Base-by-base conservation (phyloP, 2,797 vertebrate species). In the Crenuchus spilurus region DNA sequence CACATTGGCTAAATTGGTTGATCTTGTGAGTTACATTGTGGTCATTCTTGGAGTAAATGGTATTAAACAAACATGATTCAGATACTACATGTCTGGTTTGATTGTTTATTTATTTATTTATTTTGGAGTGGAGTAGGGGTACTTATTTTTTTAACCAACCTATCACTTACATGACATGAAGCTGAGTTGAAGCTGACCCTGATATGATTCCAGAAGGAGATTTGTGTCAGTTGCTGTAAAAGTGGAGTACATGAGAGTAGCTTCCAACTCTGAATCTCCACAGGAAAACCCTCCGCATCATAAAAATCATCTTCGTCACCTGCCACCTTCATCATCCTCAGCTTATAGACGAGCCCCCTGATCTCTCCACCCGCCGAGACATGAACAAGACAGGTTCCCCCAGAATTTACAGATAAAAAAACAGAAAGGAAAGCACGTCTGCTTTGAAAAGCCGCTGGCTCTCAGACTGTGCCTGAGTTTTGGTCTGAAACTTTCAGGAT, bases 331-430 rank as follows among this genome's bases (percentile, higher is more conserved):
- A 6, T 64, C 42, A 28, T 52, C 72, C 46, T 55, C 20, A 1
- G 6, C 57, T 70, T 37, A 65, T 48, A 33, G 28, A 60, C 18
- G 11, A 35, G 60, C 57, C 49, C 54, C 55, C 26, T 48, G 46
- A 48, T 48, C 46, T 48, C 20, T 48, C 14, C 16, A 6, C 14
- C 3, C 42, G 6, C 6, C 46, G 7, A 48, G 46, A 22, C 18
- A 10, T 8, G 20, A 48, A 48, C 46, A 22, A 48, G 46, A 48
- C 46, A 48, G 46, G 6, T 20, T 48, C 18, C 20, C 11, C 18
- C 5, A 5, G 46, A 48, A 48, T 7, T 7, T 20, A 9, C 0
- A 20, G 46, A 48, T 48, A 48, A 48, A 48, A 48, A 48, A 22
- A 22, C 18, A 8, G 46, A 7, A 46, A 6, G 4, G 5, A 20